These are phyloP conservation scores for Crotalus horridus DNA, from an alignment of 2,113 vertebrate genomes.

Conservation along the genomic window DNA sequence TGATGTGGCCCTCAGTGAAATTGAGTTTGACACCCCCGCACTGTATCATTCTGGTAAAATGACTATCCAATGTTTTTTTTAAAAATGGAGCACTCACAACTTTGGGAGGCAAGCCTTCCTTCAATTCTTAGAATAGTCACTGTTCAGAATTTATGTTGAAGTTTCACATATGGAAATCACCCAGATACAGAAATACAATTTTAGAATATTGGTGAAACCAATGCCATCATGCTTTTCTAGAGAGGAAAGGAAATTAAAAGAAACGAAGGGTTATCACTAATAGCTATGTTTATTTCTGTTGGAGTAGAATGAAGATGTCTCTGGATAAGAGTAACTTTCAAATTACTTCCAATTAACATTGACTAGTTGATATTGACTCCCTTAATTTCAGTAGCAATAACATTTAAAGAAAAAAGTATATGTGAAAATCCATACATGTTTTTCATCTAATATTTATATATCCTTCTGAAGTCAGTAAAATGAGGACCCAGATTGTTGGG, in stretches of 20 bases:
- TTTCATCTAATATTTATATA: background rate
- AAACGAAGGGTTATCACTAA: background rate
- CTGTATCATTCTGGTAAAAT: no score
- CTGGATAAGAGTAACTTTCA: background rate
- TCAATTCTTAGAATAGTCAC: background rate
- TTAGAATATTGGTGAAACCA: background rate
- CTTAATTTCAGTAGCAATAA: background rate
- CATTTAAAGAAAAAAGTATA: background rate
- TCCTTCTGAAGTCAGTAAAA: background rate
- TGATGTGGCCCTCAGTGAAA: no score
- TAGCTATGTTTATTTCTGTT: background rate
- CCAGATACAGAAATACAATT: background rate
- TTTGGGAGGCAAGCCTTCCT: background rate
- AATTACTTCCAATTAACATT: background rate
- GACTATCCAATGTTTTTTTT: background rate
- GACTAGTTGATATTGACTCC: background rate
- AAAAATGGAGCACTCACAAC: background rate
- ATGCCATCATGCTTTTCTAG: background rate
- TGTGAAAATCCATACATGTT: background rate
- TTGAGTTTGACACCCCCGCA: no score
- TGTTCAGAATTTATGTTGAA: background rate
- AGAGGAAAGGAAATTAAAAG: accelerated
- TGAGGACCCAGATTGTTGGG: background rate
- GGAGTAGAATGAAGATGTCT: no score
- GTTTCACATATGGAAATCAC: background rate